Evolutionary conservation across 2,888 invertebrate genomes (phyloP), one percentile per base, ranked within the genome.

Genomic region (Deilephila porcellus): DNA sequence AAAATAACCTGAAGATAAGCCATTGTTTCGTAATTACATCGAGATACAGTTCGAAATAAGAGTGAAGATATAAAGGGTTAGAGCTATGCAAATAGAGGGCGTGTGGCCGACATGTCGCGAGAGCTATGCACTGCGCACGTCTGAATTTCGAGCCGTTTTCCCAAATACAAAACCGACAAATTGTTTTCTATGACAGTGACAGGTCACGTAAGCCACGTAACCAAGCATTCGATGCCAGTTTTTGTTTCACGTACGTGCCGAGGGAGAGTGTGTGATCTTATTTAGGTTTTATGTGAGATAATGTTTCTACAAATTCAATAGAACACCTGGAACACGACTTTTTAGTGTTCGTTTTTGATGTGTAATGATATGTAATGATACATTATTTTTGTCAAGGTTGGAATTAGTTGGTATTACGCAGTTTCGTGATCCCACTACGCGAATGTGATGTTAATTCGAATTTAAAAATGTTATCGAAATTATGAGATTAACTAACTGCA

Each of bases 181-280:
- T 78, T 77, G 78, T 78, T 78, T 77, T 73, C 75, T 75, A 71
- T 77, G 76, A 76, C 73, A 71, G 71, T 77, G 77, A 78, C 76
- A 74, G 72, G 78, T 77, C 78, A 79, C 80, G 76, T 78, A 67
- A 17, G 25, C 14, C 52, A 63, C 70, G 56, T 67, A n/a, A 73
- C 71, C 74, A 74, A 74, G 73, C 75, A 75, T 78, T 29, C 71
- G 59, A 71, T 60, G 37, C 19, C 52, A 70, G 20, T 32, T 59
- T 56, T 60, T 67, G 45, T 67, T 64, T 67, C 67, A 52, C 52
- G 67, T 52, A 64, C 64, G 52, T 20, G 37, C 37, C 20, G 45
- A 20, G 45, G 45, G 14, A 52, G 25, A 2, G 67, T 29, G 67
- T 52, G 67, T 67, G n/a, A 45, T 64, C 45, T 67, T 67, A 25